Base-by-base conservation (phyloP, 2,797 vertebrate species). In the Acanthurus lineatus region DNA sequence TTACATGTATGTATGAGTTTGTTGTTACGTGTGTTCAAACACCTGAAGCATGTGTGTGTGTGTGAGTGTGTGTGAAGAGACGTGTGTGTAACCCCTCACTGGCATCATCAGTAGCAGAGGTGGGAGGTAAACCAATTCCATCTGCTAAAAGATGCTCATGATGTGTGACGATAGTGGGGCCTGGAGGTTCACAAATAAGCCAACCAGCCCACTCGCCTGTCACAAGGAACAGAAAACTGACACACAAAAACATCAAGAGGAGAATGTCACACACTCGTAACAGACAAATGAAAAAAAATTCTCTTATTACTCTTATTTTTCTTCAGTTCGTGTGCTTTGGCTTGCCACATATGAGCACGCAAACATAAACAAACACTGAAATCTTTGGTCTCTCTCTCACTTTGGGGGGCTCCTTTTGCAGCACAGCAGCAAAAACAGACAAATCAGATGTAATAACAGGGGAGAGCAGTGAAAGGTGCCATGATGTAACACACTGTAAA, bases 401-500 rank as follows among this genome's bases (percentile, higher is more conserved):
- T 65, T 58, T 75, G 35, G 14, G 49, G 58, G 58, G 60, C 22
- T 72, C n/a, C 7, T n/a, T 73, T 75, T 82, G 47, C 53, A 73
- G 63, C 45, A 19, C 8, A 14, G 56, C 40, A 42, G 67, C 19
- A 72, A 79, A 84, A 82, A 70, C 61, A 86, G 49, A 85, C 75
- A 73, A 82, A 88, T 80, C 72, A 70, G 67, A 67, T 72, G 17
- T 82, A 86, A 86, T 84, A 81, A 78, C 66, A 71, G 61, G 53
- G 64, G 64, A 69, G 76, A 73, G 66, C 3, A 9, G 81, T 71
- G 69, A 81, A 71, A 72, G 74, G 81, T 82, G 78, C 69, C 70
- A 80, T 89, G 86, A 91, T 88, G 91, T 85, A 85, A 91, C 74
- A 77, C 70, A 73, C 65, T 76, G 89, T 88, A 89, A 91, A 92